phyloP scores from a whole-genome alignment of 2,888 invertebrate species.

The Pseudococcus viburni region DNA sequence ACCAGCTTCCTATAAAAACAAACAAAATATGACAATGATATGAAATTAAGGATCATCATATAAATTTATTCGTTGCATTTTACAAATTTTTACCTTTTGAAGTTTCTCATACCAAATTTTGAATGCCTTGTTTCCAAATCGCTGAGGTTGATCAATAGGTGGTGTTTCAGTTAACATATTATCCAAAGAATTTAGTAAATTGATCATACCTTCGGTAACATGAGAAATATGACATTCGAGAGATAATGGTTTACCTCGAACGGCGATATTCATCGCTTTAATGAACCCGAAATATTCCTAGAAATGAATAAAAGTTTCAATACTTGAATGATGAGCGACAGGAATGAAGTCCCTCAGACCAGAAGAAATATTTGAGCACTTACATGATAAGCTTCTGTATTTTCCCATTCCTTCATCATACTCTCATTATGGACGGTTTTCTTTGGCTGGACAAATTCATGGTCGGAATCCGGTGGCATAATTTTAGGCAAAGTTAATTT shows the following conservation, averaged over 20 bases:
- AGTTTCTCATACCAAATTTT: conserved; percentile 85
- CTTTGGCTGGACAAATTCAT: conserved; percentile 56
- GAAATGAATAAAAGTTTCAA: conserved; percentile 68
- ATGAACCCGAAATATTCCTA: conserved; percentile 90
- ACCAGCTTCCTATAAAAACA: conserved; percentile 43
- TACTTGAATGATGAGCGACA: not conserved
- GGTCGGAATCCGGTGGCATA: conserved; percentile 50
- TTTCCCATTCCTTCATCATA: conserved; percentile 86
- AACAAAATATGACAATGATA: not conserved
- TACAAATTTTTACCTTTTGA: conserved; percentile 73
- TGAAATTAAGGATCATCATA: not conserved
- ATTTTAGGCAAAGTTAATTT: conserved; percentile 55
- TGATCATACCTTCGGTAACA: conserved; percentile 76
- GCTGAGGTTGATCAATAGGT: conserved; percentile 91
- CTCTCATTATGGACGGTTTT: conserved; percentile 62
- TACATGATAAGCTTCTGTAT: conserved; percentile 88
- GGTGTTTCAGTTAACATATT: conserved; percentile 86
- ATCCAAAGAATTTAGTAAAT: conserved; percentile 81
- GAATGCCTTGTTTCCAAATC: conserved; percentile 97
- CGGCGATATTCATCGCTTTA: conserved; percentile 86
- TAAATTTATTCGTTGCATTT: not conserved
- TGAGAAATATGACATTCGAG: conserved; percentile 77
- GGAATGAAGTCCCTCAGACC: not conserved
- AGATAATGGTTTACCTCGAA: conserved; percentile 83
- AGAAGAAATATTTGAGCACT: conserved; percentile 68